Base-by-base conservation (phyloP, 2,113 vertebrate species). In the Stigmatopora argus region DNA sequence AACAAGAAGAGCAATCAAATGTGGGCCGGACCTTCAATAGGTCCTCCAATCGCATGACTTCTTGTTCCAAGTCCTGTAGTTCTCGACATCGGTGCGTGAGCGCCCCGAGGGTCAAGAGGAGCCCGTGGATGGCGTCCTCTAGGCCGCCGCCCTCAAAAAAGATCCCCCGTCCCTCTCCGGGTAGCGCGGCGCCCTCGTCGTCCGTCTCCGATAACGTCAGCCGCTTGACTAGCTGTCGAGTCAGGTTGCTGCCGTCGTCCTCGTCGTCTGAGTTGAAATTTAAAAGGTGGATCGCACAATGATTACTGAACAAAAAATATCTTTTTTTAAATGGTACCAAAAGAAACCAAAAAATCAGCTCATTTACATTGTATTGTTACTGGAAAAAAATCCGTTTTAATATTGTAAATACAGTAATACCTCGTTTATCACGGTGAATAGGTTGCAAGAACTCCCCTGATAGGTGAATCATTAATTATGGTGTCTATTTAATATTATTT, bases 61-160 rank as follows among this genome's bases (percentile, higher is more conserved):
- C 94, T 80, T 94, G 95, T 75, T 94, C 95, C 85, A 99, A 90
- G 72, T 95, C 94, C 86, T 94, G 94, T 78, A 98, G 94, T 86
- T 96, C 96, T 80, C 92, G 79, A 79, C 93, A 95, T 78, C 94
- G 92, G 66, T 95, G 95, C 62, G 92, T 93, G 72, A 95, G 90
- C 0, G 92, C 90, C 76, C 98, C 96, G 64, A 99, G 86, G 14
- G 86, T 92, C 9, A 96, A 89, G 41, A 97, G 89, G 70, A 99
- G 91, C 71, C 90, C 93, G 60, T 93, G 93, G 60, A 98, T 90
- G 70, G 95, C 94, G 72, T 98, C 97, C 78, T 98, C 97, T 80
- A 99, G 85, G 75, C 93, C 94, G 80, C 92, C 93, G 71, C 94
- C 93, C 72, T 94, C 94, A 0, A 94, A 89, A 17, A 93, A 93